A percentile compares a stretch with the other conserved stretches of the same genome.
Conservation (phyloP, 2,113 vertebrate species). For the Crocuta crocuta region DNA sequence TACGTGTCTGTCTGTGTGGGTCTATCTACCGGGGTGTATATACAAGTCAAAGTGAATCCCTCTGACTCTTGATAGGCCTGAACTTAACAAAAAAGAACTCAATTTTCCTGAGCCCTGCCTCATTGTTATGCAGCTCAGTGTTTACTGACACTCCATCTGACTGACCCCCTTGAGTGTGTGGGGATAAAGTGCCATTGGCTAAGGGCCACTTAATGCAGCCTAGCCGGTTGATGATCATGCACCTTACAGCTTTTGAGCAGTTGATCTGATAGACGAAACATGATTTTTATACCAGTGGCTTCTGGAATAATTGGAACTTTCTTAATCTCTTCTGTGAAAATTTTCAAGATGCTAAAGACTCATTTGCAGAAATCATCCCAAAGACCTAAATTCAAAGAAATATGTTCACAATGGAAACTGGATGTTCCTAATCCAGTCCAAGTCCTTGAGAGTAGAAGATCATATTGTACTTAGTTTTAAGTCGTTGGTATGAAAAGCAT, state of each 20-base stretch:
- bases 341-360: neutral
- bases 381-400: conserved; percentile 16
- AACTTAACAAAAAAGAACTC: neutral
- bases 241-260: neutral
- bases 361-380: neutral
- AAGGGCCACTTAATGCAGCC: neutral
- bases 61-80: neutral
- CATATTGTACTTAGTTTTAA: neutral
- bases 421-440: neutral
- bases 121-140: neutral
- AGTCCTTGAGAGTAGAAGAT: neutral
- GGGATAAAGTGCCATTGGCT: neutral
- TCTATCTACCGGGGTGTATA: neutral
- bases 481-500: neutral
- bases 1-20: neutral
- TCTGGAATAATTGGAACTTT: neutral
- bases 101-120: neutral
- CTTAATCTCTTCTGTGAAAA: conserved; percentile 2
- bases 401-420: neutral
- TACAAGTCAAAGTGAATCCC: neutral
- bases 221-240: rapidly evolving
- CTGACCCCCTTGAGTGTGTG: no score
- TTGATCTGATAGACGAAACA: neutral
- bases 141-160: neutral
- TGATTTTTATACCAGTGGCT: neutral